A percentile compares a stretch with the other conserved stretches of the same genome.
Evolutionary conservation across 2,888 invertebrate species (phyloP).

Genomic region (Pristionchus maxplancki): DNA sequence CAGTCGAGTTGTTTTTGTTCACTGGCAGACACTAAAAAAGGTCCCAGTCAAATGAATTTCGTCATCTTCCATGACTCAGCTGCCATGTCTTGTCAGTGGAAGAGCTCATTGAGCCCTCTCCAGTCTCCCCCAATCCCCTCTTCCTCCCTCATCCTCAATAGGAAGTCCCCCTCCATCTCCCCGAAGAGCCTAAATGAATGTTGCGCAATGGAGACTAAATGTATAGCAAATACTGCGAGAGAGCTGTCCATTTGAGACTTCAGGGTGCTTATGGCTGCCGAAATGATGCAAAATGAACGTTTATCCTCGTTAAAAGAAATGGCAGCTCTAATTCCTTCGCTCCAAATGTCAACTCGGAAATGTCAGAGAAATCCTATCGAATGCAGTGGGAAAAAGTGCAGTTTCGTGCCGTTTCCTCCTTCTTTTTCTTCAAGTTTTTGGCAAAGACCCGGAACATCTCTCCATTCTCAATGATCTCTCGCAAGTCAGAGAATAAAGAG

Average conservation of each 20-base stretch:
- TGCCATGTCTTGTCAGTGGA: not conserved
- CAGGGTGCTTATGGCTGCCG: too few relatives aligned
- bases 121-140: not conserved
- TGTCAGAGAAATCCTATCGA: not conserved
- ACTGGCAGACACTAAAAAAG: not conserved
- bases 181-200: not conserved
- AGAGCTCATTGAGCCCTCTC: conserved; percentile 6
- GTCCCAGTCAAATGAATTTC: not conserved
- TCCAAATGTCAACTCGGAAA: not conserved
- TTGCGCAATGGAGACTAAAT: not conserved
- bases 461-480: not conserved
- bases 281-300: too few relatives aligned
- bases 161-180: not conserved
- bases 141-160: not conserved
- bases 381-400: not conserved
- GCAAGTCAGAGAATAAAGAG: not conserved
- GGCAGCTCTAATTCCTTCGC: not conserved
- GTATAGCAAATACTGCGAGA: not conserved
- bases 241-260: too few relatives aligned
- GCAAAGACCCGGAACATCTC: not conserved
- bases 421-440: not conserved
- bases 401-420: not conserved
- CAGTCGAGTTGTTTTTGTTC: not conserved
- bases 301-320: too few relatives aligned
- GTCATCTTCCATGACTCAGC: not conserved